Base-by-base conservation (phyloP, 2,113 vertebrate genomes). In the Engraulis encrasicolus region DNA sequence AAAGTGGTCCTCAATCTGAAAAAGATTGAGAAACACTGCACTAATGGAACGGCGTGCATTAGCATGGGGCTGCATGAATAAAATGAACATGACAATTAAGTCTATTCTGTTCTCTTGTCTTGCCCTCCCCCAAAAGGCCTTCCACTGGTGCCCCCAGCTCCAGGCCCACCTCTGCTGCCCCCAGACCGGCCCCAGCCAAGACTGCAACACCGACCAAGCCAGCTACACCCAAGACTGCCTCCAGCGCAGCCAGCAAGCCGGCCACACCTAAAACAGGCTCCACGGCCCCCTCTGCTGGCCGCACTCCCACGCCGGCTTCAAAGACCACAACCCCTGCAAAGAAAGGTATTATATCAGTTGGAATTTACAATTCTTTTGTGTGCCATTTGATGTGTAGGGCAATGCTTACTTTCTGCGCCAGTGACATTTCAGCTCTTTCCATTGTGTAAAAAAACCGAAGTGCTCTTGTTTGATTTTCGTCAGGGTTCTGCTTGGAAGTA, bases 331-430 rank as follows among this genome's bases (percentile, higher is more conserved):
- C 92, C 2, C 89, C 93, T 71, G 80, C 91, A 82, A 96, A 95
- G 89, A 96, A 95, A 94, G 95, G 95, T 95, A 85, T 7, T 23
- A 2, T n/a, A n/a, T n/a, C n/a, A n/a, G n/a, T n/a, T n/a, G n/a
- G n/a, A n/a, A n/a, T n/a, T n/a, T n/a, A n/a, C n/a, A n/a, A n/a
- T n/a, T n/a, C n/a, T n/a, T n/a, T n/a, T n/a, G n/a, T n/a, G n/a
- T n/a, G n/a, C n/a, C n/a, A n/a, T n/a, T n/a, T n/a, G n/a, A 12
- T 11, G 1, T n/a, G 20, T n/a, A 18, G 20, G 14, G 58, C 23
- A 66, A 31, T 31, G 6, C 31, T 31, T 12, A 74, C 31, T 74
- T 74, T 15, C 7, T 14, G 12, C n/a, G n/a, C n/a, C n/a, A n/a
- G 40, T 45, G 9, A 45, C 40, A 45, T 45, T 45, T 45, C 40